Percentiles rank a stretch among this genome's conserved stretches.
Conservation (phyloP, 2,888 invertebrate genomes). For the Bedellia somnulentella region DNA sequence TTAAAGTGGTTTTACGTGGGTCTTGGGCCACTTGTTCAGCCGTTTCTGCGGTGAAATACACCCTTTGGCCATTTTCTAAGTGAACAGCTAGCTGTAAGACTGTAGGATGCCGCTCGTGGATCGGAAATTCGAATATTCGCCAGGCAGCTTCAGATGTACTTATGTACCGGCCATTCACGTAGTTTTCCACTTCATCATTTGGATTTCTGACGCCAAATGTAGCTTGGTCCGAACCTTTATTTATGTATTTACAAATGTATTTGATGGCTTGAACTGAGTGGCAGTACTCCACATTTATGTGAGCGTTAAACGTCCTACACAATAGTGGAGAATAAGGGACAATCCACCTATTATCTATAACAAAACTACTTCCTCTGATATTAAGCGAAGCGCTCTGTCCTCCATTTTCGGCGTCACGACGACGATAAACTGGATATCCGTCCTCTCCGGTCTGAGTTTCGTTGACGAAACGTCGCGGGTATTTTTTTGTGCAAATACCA, state of each 20-base stretch:
- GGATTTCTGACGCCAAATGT: slow-evolving; percentile 1
- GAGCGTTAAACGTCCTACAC: background rate
- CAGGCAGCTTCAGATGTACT: background rate
- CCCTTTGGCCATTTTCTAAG: no score
- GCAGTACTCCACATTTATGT: background rate
- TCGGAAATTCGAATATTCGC: background rate
- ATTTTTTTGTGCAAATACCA: slow-evolving; percentile 9
- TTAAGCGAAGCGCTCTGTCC: slow-evolving; percentile 1
- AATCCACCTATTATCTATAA: slow-evolving; percentile 2
- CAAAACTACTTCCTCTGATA: background rate
- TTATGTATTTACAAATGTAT: background rate
- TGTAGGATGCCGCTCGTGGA: background rate
- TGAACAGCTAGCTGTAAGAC: background rate
- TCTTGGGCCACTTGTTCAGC: no score
- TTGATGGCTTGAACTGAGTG: no score
- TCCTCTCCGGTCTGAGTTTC: slow-evolving; percentile 9
- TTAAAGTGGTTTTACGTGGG: slow-evolving; percentile 10
- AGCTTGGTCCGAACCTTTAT: slow-evolving; percentile 2
- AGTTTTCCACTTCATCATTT: background rate
- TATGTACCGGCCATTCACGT: background rate
- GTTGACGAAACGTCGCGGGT: slow-evolving; percentile 7
- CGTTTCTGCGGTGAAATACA: no score
- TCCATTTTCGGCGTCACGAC: slow-evolving; percentile 4
- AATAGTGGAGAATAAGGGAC: slow-evolving; percentile 1
- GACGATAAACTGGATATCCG: slow-evolving; percentile 9